Evolutionary conservation across 2,113 vertebrate species (phyloP).

Genomic region (Percopsis transmontana): DNA sequence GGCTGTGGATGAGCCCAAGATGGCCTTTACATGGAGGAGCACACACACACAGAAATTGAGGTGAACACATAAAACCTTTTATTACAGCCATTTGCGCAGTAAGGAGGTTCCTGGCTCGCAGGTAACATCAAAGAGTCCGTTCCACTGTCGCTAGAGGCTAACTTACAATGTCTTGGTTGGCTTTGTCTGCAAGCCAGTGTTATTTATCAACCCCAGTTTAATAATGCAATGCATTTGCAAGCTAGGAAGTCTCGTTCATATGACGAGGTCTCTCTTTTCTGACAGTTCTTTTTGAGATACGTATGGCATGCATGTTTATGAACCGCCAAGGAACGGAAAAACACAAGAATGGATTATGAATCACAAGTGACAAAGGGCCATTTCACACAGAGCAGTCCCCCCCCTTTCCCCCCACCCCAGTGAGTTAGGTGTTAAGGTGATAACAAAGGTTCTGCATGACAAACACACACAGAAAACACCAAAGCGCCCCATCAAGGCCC

Average conservation of each 20-base stretch:
- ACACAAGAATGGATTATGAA: no score
- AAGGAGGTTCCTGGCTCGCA: conserved; percentile 7
- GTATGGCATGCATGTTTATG: not conserved
- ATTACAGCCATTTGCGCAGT: conserved; percentile 5
- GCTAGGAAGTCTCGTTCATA: not conserved
- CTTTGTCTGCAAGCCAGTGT: conserved; percentile 16
- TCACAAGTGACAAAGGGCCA: no score
- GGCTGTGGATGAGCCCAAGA: no score
- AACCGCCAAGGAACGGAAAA: not conserved
- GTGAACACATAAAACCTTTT: conserved; percentile 27
- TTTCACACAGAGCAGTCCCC: no score
- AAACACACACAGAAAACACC: not conserved
- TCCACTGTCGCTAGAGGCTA: conserved; percentile 22
- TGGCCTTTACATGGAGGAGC: not conserved
- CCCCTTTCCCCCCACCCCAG: no score
- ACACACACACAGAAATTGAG: conserved; percentile 1
- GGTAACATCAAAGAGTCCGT: conserved; percentile 37
- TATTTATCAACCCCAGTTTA: no score
- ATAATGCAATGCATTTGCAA: not conserved
- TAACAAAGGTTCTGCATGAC: not conserved
- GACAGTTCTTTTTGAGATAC: not conserved
- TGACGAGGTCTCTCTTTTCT: not conserved
- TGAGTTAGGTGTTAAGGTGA: no score
- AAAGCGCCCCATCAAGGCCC: conserved; percentile 35
- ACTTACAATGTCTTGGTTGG: not conserved